phyloP scores from a whole-genome alignment of 2,797 vertebrate species.

The Hippoglossus hippoglossus region DNA sequence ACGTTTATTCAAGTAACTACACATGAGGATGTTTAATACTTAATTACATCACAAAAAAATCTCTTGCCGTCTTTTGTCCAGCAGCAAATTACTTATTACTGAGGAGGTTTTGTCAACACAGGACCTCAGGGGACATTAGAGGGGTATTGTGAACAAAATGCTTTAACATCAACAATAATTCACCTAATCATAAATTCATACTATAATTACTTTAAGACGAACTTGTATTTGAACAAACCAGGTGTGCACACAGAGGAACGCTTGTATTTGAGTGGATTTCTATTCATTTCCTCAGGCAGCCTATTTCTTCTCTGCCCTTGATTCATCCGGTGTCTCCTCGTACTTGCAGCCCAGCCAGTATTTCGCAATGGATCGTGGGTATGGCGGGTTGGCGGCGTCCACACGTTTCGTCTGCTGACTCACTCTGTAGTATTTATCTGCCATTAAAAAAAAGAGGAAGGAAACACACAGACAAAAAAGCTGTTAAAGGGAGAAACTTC shows the following conservation, averaged over 20 bases:
- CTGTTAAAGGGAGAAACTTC: neutral
- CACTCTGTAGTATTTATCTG: slow-evolving; percentile 95
- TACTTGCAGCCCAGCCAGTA: slow-evolving; percentile 93
- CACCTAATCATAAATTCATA: neutral
- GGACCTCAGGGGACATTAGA: neutral
- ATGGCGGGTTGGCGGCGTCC: slow-evolving; percentile 85
- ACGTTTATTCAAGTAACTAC: too few relatives aligned
- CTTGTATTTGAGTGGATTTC: neutral
- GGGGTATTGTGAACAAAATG: neutral
- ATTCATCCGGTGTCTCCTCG: slow-evolving; percentile 34
- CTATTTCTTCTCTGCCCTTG: slow-evolving; percentile 77
- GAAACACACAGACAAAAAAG: slow-evolving; percentile 9
- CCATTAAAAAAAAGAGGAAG: slow-evolving; percentile 35
- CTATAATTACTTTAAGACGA: slow-evolving; percentile 3
- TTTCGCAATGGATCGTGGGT: slow-evolving; percentile 92
- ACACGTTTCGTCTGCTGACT: slow-evolving; percentile 88
- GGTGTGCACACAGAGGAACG: too few relatives aligned
- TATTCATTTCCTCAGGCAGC: neutral
- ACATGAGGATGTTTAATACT: too few relatives aligned
- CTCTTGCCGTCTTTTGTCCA: too few relatives aligned
- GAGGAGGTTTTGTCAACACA: too few relatives aligned
- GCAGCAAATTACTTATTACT: too few relatives aligned
- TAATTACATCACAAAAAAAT: too few relatives aligned
- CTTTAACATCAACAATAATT: neutral
- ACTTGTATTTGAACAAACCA: slow-evolving; percentile 14